Evolutionary conservation across 2,888 invertebrate genomes (phyloP).

Genomic region (Rutpela maculata): DNA sequence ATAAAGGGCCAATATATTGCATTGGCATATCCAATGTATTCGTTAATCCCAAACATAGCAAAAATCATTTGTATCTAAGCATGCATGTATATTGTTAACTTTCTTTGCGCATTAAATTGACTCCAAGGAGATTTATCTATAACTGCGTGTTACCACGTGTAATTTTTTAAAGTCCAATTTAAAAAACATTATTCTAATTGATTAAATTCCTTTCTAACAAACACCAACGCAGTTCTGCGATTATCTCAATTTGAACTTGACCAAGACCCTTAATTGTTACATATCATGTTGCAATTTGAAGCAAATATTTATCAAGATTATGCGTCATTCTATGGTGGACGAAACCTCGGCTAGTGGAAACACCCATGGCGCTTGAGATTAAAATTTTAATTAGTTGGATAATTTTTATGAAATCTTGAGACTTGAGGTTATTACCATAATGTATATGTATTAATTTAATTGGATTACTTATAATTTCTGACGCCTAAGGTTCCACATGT

Average conservation of each 20-base stretch:
- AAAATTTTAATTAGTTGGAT: neutral
- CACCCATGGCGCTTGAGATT: neutral
- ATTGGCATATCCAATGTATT: too few relatives aligned
- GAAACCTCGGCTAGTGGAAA: neutral
- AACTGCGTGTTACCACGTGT: neutral
- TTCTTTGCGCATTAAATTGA: neutral
- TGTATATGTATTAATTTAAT: too few relatives aligned
- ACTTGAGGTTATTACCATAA: too few relatives aligned
- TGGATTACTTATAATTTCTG: too few relatives aligned
- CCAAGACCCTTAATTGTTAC: conserved; percentile 26
- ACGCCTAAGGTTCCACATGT: too few relatives aligned
- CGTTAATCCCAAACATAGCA: too few relatives aligned
- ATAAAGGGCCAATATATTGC: too few relatives aligned
- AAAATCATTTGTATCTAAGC: too few relatives aligned
- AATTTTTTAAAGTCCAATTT: conserved; percentile 29
- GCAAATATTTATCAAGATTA: neutral
- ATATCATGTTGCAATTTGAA: conserved; percentile 26
- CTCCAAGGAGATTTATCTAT: neutral
- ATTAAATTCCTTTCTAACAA: neutral
- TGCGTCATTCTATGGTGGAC: neutral
- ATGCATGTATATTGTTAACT: too few relatives aligned
- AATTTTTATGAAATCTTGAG: neutral
- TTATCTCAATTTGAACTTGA: conserved; percentile 32
- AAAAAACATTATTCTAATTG: neutral
- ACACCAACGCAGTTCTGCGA: neutral